A percentile compares a stretch with the other conserved stretches of the same genome.
phyloP scores from a whole-genome alignment of 2,113 vertebrate genomes.

The Anoura caudifer region DNA sequence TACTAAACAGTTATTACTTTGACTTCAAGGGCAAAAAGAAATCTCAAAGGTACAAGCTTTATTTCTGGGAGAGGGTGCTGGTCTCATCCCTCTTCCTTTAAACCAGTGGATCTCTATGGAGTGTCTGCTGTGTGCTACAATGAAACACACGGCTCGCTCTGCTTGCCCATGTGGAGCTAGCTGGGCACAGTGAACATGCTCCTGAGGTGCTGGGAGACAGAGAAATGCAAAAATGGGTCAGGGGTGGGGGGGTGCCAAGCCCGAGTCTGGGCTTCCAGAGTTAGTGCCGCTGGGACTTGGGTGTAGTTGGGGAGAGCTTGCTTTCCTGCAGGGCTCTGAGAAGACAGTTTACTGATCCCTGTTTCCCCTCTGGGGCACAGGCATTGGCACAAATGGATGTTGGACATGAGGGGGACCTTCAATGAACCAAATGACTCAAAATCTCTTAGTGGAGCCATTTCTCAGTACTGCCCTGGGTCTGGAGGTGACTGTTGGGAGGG shows the following conservation, averaged over 20 bases:
- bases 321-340: background rate
- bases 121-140: background rate
- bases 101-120: background rate
- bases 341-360: background rate
- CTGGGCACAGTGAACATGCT: background rate
- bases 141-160: background rate
- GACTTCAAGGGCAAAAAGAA: slow-evolving; percentile 66
- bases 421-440: background rate
- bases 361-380: background rate
- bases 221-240: background rate
- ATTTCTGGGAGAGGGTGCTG: background rate
- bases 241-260: background rate
- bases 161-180: background rate
- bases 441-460: background rate
- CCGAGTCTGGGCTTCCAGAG: background rate
- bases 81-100: background rate
- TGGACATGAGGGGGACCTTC: background rate
- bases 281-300: background rate
- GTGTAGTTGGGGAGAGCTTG: background rate
- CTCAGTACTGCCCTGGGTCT: background rate
- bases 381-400: slow-evolving; percentile 27
- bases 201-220: slow-evolving; percentile 7
- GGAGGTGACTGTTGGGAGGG: background rate
- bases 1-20: slow-evolving; percentile 70
- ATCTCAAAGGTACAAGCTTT: slow-evolving; percentile 62